Evolutionary conservation across 2,113 vertebrate genomes (phyloP).

Genomic region (Collichthys lucidus): DNA sequence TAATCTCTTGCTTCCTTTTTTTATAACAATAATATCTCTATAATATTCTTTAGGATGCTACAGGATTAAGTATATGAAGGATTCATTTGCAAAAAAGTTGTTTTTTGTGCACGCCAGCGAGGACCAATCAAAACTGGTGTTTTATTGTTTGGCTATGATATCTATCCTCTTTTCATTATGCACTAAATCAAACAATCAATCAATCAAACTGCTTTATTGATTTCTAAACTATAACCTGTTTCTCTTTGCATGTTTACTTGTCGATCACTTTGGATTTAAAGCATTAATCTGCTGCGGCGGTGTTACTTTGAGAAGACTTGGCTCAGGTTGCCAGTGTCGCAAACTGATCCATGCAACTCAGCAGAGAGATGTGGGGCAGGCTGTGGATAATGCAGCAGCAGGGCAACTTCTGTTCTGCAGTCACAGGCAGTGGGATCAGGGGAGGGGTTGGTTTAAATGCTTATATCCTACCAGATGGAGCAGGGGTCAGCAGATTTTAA

Average conservation of each 20-base stretch:
- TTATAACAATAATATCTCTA: neutral
- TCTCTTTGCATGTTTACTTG: too few relatives aligned
- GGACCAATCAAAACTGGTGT: too few relatives aligned
- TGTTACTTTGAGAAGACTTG: neutral
- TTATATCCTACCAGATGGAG: conserved; percentile 9
- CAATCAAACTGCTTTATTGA: too few relatives aligned
- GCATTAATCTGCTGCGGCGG: neutral
- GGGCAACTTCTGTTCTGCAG: conserved; percentile 39
- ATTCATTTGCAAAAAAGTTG: too few relatives aligned
- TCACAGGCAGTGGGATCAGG: neutral
- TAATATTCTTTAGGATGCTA: neutral
- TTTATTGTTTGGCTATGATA: too few relatives aligned
- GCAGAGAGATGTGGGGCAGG: conserved; percentile 1
- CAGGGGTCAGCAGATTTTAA: conserved; percentile 41
- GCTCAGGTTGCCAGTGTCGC: neutral
- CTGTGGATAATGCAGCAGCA: conserved; percentile 18
- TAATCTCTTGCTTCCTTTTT: neutral
- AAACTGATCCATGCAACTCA: neutral
- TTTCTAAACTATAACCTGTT: neutral
- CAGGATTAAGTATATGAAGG: neutral
- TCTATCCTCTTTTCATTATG: neutral
- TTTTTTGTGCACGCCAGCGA: neutral
- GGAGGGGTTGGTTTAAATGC: neutral
- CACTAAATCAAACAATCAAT: too few relatives aligned
- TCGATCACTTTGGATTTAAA: neutral